Evolutionary conservation across 2,888 invertebrate genomes (phyloP).

Genomic region (Marronus borbonicus): DNA sequence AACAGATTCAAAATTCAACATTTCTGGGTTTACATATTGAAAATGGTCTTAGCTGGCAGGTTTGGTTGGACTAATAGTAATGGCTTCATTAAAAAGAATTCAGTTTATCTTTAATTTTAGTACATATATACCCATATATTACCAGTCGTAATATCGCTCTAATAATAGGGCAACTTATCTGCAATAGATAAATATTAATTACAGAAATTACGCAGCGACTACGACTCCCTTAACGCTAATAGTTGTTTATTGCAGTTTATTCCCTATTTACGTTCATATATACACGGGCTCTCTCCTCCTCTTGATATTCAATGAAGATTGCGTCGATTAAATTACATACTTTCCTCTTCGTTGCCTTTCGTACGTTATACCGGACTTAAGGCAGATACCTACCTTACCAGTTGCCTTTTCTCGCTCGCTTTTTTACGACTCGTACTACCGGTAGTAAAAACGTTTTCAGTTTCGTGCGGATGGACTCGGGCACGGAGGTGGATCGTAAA

Average conservation of each 20-base stretch:
- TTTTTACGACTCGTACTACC: constrained; percentile 24
- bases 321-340: constrained; percentile 30
- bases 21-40: too few species aligned
- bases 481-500: constrained; percentile 30
- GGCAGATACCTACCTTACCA: background rate
- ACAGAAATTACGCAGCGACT: constrained; percentile 8
- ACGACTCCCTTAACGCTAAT: constrained; percentile 1
- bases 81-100: constrained; percentile 21
- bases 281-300: background rate
- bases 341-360: constrained; percentile 16
- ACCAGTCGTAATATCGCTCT: constrained; percentile 1
- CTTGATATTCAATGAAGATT: constrained; percentile 36
- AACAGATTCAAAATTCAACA: too few species aligned
- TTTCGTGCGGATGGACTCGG: constrained; percentile 36
- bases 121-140: background rate
- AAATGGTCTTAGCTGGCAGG: too few species aligned
- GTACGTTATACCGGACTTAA: background rate
- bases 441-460: constrained; percentile 38
- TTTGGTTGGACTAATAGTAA: background rate
- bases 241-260: constrained; percentile 31
- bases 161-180: constrained; percentile 6
- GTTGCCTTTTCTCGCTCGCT: constrained; percentile 8
- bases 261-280: constrained; percentile 4
- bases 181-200: constrained; percentile 36
- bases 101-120: constrained; percentile 17